These are phyloP conservation scores for Notechis scutatus DNA, from an alignment of 2,113 vertebrate genomes.

Conservation along the genomic window DNA sequence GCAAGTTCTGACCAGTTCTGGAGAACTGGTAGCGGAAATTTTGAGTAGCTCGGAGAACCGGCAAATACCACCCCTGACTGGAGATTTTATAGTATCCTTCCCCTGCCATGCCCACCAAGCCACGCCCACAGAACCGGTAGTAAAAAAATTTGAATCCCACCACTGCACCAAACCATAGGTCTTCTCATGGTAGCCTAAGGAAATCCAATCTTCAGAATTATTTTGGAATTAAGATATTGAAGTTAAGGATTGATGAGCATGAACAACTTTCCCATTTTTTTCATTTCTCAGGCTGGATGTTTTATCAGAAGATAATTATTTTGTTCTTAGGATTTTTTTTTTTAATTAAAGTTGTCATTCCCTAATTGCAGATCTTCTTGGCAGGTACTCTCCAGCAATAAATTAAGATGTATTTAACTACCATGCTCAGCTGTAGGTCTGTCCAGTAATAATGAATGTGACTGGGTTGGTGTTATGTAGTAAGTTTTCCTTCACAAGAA, in stretches of 20 bases:
- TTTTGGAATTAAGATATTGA: neutral
- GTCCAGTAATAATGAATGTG: neutral
- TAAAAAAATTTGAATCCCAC: too few species aligned
- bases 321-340: neutral
- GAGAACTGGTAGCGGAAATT: too few species aligned
- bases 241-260: neutral
- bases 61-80: too few species aligned
- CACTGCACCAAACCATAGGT: neutral
- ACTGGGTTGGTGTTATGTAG: neutral
- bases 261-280: conserved; percentile 6
- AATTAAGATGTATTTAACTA: conserved; percentile 18
- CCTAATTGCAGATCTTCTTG: conserved; percentile 26
- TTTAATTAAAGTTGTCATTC: conserved; percentile 4
- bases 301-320: neutral
- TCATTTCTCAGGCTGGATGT: neutral
- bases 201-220: neutral
- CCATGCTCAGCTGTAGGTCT: neutral
- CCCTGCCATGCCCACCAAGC: too few species aligned
- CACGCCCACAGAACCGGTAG: too few species aligned
- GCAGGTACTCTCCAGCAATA: conserved; percentile 14
- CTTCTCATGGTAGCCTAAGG: neutral
- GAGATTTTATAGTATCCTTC: too few species aligned
- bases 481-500: neutral
- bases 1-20: too few species aligned
- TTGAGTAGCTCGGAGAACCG: too few species aligned